Base-by-base conservation (phyloP, 2,113 vertebrate species). In the Ophiodon elongatus region DNA sequence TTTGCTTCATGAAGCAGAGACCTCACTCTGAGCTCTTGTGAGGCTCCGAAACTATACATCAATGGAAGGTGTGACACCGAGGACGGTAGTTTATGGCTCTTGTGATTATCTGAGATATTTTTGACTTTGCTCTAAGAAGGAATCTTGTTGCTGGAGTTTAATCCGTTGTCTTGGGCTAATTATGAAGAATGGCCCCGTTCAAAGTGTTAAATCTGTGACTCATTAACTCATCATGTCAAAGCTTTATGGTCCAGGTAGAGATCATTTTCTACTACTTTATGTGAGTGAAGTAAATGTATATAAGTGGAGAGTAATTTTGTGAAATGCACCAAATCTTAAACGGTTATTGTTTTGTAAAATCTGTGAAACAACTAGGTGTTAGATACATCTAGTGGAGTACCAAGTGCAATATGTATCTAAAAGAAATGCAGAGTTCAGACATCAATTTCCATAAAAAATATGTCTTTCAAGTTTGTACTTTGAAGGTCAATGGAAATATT, bases 51-150 rank as follows among this genome's bases (percentile, higher is more conserved):
- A n/a, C n/a, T n/a, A n/a, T n/a, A n/a, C n/a, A n/a, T n/a, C n/a
- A n/a, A n/a, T n/a, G n/a, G n/a, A n/a, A n/a, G n/a, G n/a, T n/a
- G n/a, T n/a, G n/a, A n/a, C n/a, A n/a, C n/a, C n/a, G n/a, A n/a
- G n/a, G n/a, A n/a, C n/a, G n/a, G n/a, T n/a, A n/a, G n/a, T n/a
- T n/a, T n/a, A n/a, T n/a, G n/a, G n/a, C n/a, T n/a, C 10, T 10
- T 8, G 1, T 19, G 65, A 75, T 72, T 86, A 56, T 79, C 2
- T 88, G 78, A 83, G 31, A 71, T 80, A 59, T 71, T 70, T 75
- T 71, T 50, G 8, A 73, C 75, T 68, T 35, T 15, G 43, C 23
- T 47, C 21, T 37, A 15, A 45, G 59, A 76, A 62, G 3, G 7
- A 73, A 52, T n/a, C 41, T 15, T 54, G 73, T 87, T 81, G 37